These are phyloP conservation scores for Rhabdomys pumilio DNA, from an alignment of 2,797 vertebrate genomes.

Conservation along the genomic window DNA sequence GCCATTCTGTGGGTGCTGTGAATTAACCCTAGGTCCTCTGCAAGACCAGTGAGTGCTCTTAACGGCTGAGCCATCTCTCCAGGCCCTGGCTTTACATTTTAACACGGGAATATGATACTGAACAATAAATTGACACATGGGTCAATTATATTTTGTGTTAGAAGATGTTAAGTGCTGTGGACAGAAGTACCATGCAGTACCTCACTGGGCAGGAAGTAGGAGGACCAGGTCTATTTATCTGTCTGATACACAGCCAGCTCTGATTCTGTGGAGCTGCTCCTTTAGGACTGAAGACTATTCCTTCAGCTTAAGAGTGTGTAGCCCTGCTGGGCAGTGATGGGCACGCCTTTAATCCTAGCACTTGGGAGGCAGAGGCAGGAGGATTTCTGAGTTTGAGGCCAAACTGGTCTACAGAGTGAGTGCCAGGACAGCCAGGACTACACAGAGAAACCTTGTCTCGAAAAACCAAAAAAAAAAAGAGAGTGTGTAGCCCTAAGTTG, in stretches of 20 bases:
- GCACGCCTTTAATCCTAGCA: too few species aligned
- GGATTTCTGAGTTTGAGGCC: too few species aligned
- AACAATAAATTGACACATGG: background rate
- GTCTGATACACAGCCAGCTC: background rate
- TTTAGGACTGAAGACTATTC: background rate
- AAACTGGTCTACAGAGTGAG: too few species aligned
- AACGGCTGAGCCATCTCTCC: background rate
- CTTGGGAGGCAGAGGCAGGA: too few species aligned
- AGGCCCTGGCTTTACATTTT: background rate
- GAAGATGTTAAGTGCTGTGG: background rate
- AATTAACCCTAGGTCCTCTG: background rate
- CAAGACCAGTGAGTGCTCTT: background rate
- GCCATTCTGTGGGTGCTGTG: background rate
- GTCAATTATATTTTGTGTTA: background rate
- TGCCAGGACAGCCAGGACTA: too few species aligned
- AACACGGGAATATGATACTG: background rate
- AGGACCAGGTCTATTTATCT: background rate
- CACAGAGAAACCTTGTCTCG: too few species aligned
- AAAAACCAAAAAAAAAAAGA: too few species aligned
- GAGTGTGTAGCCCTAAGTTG: background rate
- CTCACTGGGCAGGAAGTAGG: background rate
- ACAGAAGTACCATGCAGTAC: background rate
- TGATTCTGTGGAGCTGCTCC: background rate
- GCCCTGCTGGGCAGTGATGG: background rate
- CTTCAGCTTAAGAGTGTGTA: background rate